These are phyloP conservation scores for Micrastur ruficollis DNA, from an alignment of 2,797 vertebrate species.

Conservation along the genomic window DNA sequence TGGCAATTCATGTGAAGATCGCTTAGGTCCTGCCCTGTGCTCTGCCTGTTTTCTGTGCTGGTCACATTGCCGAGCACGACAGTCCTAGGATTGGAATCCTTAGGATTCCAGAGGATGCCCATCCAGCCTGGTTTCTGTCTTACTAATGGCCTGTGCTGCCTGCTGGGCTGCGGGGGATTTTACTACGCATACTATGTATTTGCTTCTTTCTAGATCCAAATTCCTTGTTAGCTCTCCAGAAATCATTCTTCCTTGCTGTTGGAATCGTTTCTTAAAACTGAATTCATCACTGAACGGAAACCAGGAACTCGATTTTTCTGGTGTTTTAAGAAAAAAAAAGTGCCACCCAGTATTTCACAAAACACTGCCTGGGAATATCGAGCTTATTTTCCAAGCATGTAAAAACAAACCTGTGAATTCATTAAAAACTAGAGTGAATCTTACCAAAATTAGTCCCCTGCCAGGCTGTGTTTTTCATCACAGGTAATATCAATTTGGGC, in stretches of 20 bases:
- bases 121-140: background rate
- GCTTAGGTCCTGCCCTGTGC: background rate
- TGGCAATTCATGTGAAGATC: background rate
- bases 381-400: background rate
- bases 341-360: background rate
- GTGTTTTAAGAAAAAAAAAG: background rate
- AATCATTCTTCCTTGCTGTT: background rate
- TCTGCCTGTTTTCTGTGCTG: background rate
- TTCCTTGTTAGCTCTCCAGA: background rate
- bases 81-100: too few relatives aligned
- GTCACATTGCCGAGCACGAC: background rate
- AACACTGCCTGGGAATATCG: background rate
- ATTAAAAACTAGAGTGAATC: background rate
- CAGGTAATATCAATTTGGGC: background rate
- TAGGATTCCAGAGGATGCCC: background rate
- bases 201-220: background rate
- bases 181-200: background rate
- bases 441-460: background rate
- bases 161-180: background rate
- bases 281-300: background rate
- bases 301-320: background rate
- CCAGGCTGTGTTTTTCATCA: background rate
- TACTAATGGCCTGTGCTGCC: rapidly evolving
- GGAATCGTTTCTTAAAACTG: background rate
- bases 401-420: background rate